phyloP scores from a whole-genome alignment of 2,113 vertebrate species.

The Platysternon megacephalum region DNA sequence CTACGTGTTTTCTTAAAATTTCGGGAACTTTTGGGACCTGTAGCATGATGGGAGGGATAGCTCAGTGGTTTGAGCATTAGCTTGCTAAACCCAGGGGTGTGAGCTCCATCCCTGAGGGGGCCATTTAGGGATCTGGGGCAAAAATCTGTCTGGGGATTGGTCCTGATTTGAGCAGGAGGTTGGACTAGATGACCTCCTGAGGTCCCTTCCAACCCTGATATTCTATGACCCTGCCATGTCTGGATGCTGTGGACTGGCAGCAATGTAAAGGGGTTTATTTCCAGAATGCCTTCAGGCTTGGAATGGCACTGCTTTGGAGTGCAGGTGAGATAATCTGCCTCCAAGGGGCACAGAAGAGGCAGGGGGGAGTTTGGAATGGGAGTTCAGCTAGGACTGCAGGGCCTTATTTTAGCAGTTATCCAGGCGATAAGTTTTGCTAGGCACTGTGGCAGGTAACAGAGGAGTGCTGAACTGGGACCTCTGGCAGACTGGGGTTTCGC shows the following conservation, averaged over 20 bases:
- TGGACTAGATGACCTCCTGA: no score
- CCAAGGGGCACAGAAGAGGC: neutral
- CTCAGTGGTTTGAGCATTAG: no score
- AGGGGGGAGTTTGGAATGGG: neutral
- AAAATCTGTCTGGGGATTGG: no score
- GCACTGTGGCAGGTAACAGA: neutral
- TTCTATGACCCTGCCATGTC: neutral
- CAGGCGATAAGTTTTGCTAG: neutral
- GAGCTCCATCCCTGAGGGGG: no score
- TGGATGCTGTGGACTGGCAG: neutral
- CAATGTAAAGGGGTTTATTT: neutral
- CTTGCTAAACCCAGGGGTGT: no score
- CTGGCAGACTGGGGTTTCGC: neutral
- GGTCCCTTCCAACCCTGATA: no score
- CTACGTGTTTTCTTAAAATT: accelerated
- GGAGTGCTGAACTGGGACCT: neutral
- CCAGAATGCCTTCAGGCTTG: neutral
- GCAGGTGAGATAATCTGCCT: neutral
- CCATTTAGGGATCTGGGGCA: no score
- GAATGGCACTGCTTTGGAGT: neutral
- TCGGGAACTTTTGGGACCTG: accelerated
- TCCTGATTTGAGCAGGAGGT: no score
- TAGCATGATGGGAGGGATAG: neutral
- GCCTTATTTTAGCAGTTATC: neutral
- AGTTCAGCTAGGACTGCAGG: neutral